These are phyloP conservation scores for Euspilapteryx auroguttella DNA, from an alignment of 2,888 invertebrate species.

Conservation along the genomic window DNA sequence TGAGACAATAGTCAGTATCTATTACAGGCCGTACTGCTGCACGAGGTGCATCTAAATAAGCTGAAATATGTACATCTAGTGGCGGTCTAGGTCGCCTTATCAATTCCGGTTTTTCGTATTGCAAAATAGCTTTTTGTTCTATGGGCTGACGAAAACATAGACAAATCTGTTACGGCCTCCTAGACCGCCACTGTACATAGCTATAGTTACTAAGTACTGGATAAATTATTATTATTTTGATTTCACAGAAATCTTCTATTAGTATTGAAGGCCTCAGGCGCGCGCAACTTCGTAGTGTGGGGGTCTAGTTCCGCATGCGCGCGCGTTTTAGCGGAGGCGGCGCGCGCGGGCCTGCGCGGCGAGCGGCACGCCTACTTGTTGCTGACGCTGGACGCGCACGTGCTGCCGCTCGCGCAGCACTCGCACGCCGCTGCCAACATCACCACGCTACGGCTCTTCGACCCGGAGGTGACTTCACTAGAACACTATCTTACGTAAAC, in stretches of 20 bases:
- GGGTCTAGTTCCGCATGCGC: slow-evolving; percentile 20
- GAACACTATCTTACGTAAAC: too few relatives aligned
- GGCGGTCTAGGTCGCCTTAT: too few relatives aligned
- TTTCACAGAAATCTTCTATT: background rate
- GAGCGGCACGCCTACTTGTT: slow-evolving; percentile 30
- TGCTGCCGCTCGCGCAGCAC: slow-evolving; percentile 20
- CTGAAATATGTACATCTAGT: too few relatives aligned
- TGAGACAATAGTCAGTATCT: too few relatives aligned
- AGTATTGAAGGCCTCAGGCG: background rate
- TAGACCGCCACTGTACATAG: background rate
- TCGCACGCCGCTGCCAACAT: slow-evolving; percentile 45
- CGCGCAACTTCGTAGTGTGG: background rate
- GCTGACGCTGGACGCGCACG: slow-evolving; percentile 34
- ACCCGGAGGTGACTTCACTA: background rate
- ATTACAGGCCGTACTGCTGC: too few relatives aligned
- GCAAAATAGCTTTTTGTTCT: too few relatives aligned
- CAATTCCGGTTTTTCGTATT: too few relatives aligned
- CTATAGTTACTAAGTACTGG: too few relatives aligned
- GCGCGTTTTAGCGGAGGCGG: slow-evolving; percentile 39
- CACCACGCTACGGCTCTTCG: slow-evolving; percentile 13
- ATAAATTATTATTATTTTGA: too few relatives aligned
- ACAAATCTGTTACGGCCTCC: too few relatives aligned
- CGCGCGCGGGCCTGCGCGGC: slow-evolving; percentile 40
- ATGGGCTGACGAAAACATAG: too few relatives aligned
- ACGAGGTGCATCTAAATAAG: too few relatives aligned